Conservation (phyloP, 2,888 invertebrate species). For the Orthosia cruda region DNA sequence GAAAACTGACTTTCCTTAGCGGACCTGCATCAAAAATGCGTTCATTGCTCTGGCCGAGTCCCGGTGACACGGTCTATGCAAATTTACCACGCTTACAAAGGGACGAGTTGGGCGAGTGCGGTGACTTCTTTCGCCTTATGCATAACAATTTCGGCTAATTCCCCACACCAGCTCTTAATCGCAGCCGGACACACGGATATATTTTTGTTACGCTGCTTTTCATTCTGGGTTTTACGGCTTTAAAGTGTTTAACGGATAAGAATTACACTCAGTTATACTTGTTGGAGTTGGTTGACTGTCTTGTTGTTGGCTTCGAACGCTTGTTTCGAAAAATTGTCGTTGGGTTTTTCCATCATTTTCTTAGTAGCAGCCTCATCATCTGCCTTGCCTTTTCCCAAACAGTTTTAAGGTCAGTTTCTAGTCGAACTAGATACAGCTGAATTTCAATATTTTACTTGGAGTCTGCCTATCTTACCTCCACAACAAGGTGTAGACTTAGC, state of each 20-base stretch:
- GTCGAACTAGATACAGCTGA: no score
- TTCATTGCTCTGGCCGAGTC: slow-evolving; percentile 41
- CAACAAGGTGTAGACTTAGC: no score
- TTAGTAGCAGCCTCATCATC: neutral
- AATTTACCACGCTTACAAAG: slow-evolving; percentile 51
- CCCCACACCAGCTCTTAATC: slow-evolving; percentile 46
- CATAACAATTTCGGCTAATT: slow-evolving; percentile 65
- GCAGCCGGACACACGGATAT: slow-evolving; percentile 13
- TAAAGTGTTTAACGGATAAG: slow-evolving; percentile 1
- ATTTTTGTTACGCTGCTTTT: slow-evolving; percentile 10
- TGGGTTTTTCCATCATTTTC: neutral
- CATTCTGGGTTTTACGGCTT: slow-evolving; percentile 8
- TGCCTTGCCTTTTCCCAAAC: neutral
- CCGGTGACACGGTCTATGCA: slow-evolving; percentile 61
- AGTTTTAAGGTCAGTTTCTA: no score
- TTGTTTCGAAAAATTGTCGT: neutral
- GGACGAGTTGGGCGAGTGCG: slow-evolving; percentile 12
- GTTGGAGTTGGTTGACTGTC: neutral
- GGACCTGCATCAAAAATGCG: slow-evolving; percentile 62
- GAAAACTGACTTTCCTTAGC: slow-evolving; percentile 44
- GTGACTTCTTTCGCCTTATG: slow-evolving; percentile 62
- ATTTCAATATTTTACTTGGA: no score
- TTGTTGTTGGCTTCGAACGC: neutral
- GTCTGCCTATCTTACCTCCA: no score
- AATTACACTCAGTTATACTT: neutral